phyloP scores from a whole-genome alignment of 2,888 invertebrate species.

The Yponomeuta cagnagella region DNA sequence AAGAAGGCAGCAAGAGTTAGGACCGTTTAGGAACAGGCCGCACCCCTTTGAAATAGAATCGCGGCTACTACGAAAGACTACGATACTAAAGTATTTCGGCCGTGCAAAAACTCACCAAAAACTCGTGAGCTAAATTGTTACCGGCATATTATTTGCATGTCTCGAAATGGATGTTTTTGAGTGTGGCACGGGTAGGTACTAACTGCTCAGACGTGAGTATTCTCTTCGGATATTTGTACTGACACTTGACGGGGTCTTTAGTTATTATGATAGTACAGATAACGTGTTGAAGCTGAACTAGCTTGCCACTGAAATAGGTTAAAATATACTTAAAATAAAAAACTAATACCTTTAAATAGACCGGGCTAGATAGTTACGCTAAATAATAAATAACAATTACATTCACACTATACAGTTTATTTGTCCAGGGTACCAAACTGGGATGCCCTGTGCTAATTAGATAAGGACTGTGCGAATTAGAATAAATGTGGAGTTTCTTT shows the following conservation, averaged over 20 bases:
- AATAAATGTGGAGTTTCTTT: no score
- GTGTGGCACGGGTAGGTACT: not conserved
- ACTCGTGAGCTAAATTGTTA: constrained; percentile 8
- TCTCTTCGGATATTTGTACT: not conserved
- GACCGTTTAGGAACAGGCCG: not conserved
- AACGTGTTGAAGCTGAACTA: no score
- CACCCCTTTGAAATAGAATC: constrained; percentile 19
- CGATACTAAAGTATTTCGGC: constrained; percentile 11
- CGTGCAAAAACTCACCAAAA: constrained; percentile 14
- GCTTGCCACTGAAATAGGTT: no score
- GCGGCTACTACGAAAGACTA: constrained; percentile 31
- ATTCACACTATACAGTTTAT: no score
- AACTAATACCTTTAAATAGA: no score
- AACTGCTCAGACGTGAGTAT: not conserved
- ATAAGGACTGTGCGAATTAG: no score
- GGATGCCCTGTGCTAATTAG: no score
- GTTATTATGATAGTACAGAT: no score
- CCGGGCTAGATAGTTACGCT: no score
- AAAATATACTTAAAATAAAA: no score
- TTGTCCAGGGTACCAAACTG: no score
- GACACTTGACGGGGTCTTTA: not conserved
- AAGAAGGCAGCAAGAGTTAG: not conserved
- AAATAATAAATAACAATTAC: no score
- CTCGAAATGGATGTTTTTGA: constrained; percentile 6
- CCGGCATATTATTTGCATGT: constrained; percentile 4